Evolutionary conservation across 2,113 vertebrate species (phyloP).

Genomic region (Pycnonotus jocosus): DNA sequence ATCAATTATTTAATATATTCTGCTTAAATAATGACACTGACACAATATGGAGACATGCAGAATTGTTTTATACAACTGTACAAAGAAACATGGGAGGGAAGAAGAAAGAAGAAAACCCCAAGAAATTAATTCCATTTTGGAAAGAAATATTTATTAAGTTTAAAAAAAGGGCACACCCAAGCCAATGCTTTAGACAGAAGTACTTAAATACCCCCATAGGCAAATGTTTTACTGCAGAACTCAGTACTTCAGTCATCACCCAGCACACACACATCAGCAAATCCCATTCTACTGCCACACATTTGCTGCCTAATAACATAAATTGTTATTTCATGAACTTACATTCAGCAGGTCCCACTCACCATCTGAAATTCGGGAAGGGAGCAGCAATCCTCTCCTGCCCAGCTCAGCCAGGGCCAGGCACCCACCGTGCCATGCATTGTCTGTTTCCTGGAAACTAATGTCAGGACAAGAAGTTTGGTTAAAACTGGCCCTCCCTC

Average conservation of each 20-base stretch:
- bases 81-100: not conserved
- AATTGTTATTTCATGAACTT: not conserved
- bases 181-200: conserved; percentile 4
- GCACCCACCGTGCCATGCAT: conserved; percentile 92
- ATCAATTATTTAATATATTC: conserved; percentile 18
- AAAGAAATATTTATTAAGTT: conserved; percentile 46
- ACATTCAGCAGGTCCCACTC: conserved; percentile 38
- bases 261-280: not conserved
- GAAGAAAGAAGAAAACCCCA: conserved; percentile 23
- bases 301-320: not conserved
- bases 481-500: not conserved
- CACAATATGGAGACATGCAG: not conserved
- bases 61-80: conserved; percentile 5
- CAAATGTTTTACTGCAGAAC: not conserved
- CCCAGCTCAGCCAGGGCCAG: conserved; percentile 93
- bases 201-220: not conserved
- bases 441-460: conserved; percentile 93
- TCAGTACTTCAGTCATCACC: not conserved
- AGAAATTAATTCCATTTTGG: conserved; percentile 31
- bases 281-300: not conserved
- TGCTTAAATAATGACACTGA: conserved; percentile 18
- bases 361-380: conserved; percentile 87
- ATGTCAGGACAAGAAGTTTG: not conserved
- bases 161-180: conserved; percentile 30
- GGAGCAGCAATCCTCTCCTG: conserved; percentile 89